Conservation (phyloP, 1,140 invertebrate species). For the Aphis gossypii region DNA sequence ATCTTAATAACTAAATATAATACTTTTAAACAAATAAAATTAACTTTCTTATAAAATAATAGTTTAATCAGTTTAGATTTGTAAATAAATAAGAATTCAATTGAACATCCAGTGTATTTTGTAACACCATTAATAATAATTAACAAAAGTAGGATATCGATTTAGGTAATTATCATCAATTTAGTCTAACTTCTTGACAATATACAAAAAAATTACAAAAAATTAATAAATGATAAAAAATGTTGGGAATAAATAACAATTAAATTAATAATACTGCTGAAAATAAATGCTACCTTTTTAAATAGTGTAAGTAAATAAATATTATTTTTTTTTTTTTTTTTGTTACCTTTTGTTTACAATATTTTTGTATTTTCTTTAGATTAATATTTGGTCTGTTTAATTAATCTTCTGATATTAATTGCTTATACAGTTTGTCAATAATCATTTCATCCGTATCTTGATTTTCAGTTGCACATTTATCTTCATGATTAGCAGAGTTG, state of each 20-base stretch:
- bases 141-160: too few species aligned
- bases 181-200: not conserved
- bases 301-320: not conserved
- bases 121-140: not conserved
- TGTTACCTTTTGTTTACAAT: not conserved
- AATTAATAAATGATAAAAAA: not conserved
- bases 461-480: not conserved
- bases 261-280: not conserved
- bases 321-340: not conserved
- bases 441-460: not conserved
- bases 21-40: not conserved
- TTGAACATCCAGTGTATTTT: not conserved
- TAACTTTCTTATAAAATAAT: not conserved
- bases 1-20: not conserved
- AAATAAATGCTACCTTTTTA: not conserved
- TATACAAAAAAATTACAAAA: not conserved
- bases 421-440: slow-evolving; percentile 4
- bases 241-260: too few species aligned
- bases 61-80: not conserved
- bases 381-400: not conserved
- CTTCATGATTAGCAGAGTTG: not conserved
- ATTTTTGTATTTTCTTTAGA: too few species aligned
- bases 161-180: not conserved
- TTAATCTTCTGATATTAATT: not conserved
- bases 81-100: not conserved